Evolutionary conservation across 2,888 invertebrate genomes (phyloP), one percentile per base, ranked within the genome.

Genomic region (Cephus pulcher): DNA sequence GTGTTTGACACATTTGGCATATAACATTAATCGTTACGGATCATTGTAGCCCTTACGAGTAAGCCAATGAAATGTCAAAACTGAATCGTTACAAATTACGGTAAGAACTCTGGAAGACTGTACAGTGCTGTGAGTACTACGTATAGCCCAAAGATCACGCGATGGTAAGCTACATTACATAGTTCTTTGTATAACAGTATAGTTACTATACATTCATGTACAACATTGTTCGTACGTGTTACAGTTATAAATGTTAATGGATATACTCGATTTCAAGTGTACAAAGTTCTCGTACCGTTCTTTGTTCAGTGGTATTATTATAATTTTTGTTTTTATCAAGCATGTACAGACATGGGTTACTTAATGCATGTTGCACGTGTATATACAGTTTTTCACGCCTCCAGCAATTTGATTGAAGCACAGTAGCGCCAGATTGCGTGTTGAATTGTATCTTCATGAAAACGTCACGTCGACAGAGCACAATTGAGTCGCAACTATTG

Each of bases 161-260:
- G 71, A 71, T 71, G 34, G 30, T 71, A 71, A 34, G 71, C 32
- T 71, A 71, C 71, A 71, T 11, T 71, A 71, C 3, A 71, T 23
- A 71, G 23, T 32, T 71, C 71, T 71, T 71, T 34, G 71, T 71
- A 33, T 71, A 71, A 32, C 32, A 11, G 32, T 34, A 34, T 34
- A 71, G 34, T 71, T 15, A 71, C 71, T 71, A 71, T 71, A 71
- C 71, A 71, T 71, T 12, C 71, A 71, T 71, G 71, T 71, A 71
- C 71, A 71, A 56, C 71, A 34, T 33, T 30, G 71, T 71, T 71
- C 34, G 34, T 34, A 33, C 23, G 34, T 34, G 71, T 30, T 71
- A 71, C 71, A 71, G 30, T 71, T 71, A 71, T 11, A 71, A 71
- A 71, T 34, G 71, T 30, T 23, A 12, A 71, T 71, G 15, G 71